Conservation (phyloP, 2,888 invertebrate genomes). For the Tenthredo livida region DNA sequence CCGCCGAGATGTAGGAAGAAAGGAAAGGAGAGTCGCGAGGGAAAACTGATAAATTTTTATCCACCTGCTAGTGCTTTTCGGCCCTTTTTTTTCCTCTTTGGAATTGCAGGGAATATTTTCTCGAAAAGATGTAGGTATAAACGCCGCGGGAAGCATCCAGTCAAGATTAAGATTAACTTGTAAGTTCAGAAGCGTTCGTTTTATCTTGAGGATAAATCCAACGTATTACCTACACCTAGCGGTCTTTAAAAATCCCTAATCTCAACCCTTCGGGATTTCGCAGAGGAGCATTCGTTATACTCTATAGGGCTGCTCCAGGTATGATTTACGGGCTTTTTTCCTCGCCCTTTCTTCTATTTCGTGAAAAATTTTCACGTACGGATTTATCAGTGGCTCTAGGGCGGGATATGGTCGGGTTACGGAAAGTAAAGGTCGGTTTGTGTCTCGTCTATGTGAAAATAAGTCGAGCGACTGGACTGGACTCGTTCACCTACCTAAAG, state of each 20-base stretch:
- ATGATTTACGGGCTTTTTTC: slow-evolving; percentile 7
- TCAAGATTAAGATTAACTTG: slow-evolving; percentile 23
- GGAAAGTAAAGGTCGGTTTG: background rate
- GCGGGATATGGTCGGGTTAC: too few species aligned
- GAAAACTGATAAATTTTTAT: slow-evolving; percentile 38
- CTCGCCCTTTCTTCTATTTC: background rate
- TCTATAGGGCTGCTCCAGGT: background rate
- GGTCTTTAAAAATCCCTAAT: slow-evolving; percentile 37
- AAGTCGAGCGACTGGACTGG: background rate
- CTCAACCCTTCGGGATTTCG: slow-evolving; percentile 18
- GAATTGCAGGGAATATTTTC: background rate
- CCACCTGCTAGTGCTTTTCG: background rate
- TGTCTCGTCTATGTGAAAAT: background rate
- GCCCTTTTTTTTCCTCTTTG: background rate
- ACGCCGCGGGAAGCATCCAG: background rate
- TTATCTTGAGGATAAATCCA: slow-evolving; percentile 20
- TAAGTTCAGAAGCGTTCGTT: slow-evolving; percentile 24
- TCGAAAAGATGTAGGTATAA: background rate
- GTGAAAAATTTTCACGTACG: background rate
- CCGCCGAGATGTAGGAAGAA: background rate
- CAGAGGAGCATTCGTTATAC: background rate
- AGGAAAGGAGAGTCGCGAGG: background rate
- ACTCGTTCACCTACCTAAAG: background rate
- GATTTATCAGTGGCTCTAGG: background rate
- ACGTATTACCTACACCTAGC: slow-evolving; percentile 10